Percentiles rank a stretch among this genome's conserved stretches.
phyloP scores from a whole-genome alignment of 2,888 invertebrate species.

The Chalcis sispes region DNA sequence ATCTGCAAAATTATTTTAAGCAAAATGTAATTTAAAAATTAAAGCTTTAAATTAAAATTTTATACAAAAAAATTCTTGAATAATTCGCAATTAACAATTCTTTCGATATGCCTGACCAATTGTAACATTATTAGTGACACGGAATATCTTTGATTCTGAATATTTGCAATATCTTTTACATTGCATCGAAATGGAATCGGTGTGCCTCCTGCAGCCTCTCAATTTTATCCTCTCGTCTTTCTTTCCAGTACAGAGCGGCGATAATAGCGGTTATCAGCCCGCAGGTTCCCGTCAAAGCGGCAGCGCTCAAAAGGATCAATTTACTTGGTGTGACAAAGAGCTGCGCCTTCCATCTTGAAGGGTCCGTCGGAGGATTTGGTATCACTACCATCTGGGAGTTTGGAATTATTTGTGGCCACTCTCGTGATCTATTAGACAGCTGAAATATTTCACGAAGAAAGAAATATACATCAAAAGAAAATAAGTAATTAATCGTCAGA shows the following conservation, averaged over 20 bases:
- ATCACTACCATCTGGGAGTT: constrained; percentile 98
- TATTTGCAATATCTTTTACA: constrained; percentile 78
- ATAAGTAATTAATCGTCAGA: constrained; percentile 18
- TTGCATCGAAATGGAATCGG: constrained; percentile 91
- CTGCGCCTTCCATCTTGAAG: constrained; percentile 91
- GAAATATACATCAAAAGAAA: constrained; percentile 20
- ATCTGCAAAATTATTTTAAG: constrained; percentile 1
- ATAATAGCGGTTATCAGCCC: constrained; percentile 91
- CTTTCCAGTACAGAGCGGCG: constrained; percentile 91
- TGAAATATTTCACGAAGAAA: constrained; percentile 49
- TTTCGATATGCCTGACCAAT: neutral
- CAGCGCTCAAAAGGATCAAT: constrained; percentile 93
- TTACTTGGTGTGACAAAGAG: constrained; percentile 97
- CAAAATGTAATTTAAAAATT: neutral
- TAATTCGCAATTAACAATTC: neutral
- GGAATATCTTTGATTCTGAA: constrained; percentile 12
- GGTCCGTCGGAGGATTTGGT: constrained; percentile 87
- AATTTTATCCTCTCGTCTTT: constrained; percentile 87
- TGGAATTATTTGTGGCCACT: constrained; percentile 95
- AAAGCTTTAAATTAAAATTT: neutral
- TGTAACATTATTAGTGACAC: constrained; percentile 5
- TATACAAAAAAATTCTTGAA: neutral
- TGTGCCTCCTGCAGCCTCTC: constrained; percentile 89
- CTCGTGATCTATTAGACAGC: constrained; percentile 77
- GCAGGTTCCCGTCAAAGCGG: constrained; percentile 91